Evolutionary conservation across 2,888 invertebrate species (phyloP).

Genomic region (Dugesia japonica): DNA sequence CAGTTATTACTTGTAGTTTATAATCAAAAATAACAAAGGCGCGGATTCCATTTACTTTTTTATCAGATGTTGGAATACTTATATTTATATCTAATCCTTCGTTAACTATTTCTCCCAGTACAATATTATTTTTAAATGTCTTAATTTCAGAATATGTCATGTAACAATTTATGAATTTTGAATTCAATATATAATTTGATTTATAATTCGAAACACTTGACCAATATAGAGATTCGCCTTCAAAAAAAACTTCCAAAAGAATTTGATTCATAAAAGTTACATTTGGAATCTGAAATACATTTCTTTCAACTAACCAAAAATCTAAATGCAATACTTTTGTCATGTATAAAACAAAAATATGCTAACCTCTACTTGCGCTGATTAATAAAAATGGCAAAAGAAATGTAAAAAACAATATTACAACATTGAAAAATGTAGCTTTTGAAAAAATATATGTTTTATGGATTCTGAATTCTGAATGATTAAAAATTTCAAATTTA

Average conservation of each 20-base stretch:
- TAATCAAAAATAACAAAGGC: background rate
- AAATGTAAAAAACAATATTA: constrained; percentile 1
- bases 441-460: background rate
- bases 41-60: background rate
- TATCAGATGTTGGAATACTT: background rate
- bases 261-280: background rate
- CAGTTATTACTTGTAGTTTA: background rate
- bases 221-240: background rate
- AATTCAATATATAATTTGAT: background rate
- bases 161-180: background rate
- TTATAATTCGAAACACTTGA: background rate
- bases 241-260: background rate
- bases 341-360: background rate
- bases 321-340: background rate
- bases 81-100: background rate
- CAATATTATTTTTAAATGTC: background rate
- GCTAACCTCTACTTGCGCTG: background rate
- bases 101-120: background rate
- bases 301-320: background rate
- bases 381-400: background rate
- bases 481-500: constrained; percentile 16
- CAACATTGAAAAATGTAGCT: constrained; percentile 3
- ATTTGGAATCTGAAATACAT: background rate
- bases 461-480: background rate
- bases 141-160: background rate